Conservation (phyloP, 2,113 vertebrate genomes). For the Aldabrachelys gigantea region DNA sequence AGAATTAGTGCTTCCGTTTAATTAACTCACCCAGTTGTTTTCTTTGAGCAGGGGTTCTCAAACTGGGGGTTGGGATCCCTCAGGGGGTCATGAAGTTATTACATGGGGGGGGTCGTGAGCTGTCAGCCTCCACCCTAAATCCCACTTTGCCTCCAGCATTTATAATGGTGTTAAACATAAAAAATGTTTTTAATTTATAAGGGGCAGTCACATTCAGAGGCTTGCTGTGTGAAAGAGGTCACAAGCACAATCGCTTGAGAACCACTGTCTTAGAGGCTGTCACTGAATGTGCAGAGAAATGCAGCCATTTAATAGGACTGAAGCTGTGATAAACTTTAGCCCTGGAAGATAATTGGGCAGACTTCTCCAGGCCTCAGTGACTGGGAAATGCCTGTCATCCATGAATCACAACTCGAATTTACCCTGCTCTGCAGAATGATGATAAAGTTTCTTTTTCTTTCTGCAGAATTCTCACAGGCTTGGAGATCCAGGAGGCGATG, state of each 20-base stretch:
- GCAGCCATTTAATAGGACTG: neutral
- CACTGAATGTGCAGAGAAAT: neutral
- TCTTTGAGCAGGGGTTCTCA: no score
- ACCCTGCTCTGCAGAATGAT: neutral
- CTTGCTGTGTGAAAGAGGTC: no score
- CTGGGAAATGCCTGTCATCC: neutral
- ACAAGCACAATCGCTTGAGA: no score
- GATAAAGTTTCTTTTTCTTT: neutral
- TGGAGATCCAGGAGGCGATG: neutral
- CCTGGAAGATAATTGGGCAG: neutral
- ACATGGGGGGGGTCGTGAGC: no score
- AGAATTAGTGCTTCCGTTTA: neutral
- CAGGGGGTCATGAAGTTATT: no score
- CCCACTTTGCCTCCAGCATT: no score
- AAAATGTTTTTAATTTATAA: no score
- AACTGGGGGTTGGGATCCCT: no score
- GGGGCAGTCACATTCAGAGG: no score
- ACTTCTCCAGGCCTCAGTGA: accelerated
- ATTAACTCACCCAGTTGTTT: neutral
- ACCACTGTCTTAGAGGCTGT: neutral
- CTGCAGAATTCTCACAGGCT: neutral
- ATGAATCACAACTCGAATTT: accelerated
- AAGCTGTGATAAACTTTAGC: neutral
- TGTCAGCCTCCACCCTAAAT: no score
- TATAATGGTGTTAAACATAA: no score